Evolutionary conservation across 64 coral and sea anemone species (phyloP), one percentile per base, ranked within the genome.

Genomic region (Exaiptasia diaphana): DNA sequence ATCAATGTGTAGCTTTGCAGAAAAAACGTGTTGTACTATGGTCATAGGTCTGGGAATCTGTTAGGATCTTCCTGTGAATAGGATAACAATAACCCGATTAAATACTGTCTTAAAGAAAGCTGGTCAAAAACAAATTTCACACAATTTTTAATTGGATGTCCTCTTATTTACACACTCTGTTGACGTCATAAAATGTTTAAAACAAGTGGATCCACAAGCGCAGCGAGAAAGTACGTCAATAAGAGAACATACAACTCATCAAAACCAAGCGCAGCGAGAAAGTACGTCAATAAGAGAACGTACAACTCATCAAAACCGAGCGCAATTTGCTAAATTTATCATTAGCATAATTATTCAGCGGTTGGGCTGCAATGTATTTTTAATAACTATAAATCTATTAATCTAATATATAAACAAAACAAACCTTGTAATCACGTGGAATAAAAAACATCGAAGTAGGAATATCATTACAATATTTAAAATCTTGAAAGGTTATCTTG

Each of bases 341-440:
- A n/a, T n/a, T n/a, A n/a, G n/a, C n/a, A n/a, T n/a, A n/a, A n/a
- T n/a, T n/a, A n/a, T n/a, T n/a, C n/a, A n/a, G n/a, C n/a, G n/a
- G n/a, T n/a, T n/a, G n/a, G n/a, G n/a, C n/a, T n/a, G n/a, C n/a
- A n/a, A n/a, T n/a, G n/a, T n/a, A n/a, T n/a, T n/a, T n/a, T n/a
- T n/a, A n/a, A n/a, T n/a, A n/a, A n/a, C n/a, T n/a, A n/a, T n/a
- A n/a, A n/a, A n/a, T n/a, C n/a, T n/a, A n/a, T n/a, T n/a, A n/a
- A n/a, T n/a, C n/a, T n/a, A n/a, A n/a, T n/a, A n/a, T n/a, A n/a
- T n/a, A n/a, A n/a, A n/a, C n/a, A n/a, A n/a, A 25, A 79, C 85
- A 38, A 53, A 97, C 94, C 89, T 97, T 97, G 82, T 92, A 97
- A 71, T 97, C 94, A 79, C 94, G 71, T 54, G 94, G 94, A 64